phyloP scores from a whole-genome alignment of 2,113 vertebrate species.

The Laterallus jamaicensis region DNA sequence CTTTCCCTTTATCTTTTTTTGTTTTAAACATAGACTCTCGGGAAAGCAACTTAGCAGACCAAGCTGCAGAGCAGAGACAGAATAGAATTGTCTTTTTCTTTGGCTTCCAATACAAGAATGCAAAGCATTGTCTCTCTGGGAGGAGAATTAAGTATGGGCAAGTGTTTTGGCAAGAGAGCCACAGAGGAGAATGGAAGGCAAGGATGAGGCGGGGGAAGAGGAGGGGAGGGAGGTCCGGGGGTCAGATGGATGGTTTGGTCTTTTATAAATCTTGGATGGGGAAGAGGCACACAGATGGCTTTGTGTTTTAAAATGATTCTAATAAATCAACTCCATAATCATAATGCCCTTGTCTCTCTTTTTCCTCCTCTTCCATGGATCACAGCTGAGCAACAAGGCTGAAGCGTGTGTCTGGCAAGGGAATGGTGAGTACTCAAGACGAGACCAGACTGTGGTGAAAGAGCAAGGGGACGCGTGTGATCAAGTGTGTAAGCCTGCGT shows the following conservation, averaged over 20 bases:
- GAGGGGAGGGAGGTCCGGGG: conserved; percentile 33
- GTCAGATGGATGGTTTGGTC: conserved; percentile 64
- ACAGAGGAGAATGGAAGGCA: conserved; percentile 9
- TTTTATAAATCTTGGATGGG: conserved; percentile 69
- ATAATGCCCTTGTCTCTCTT: conserved; percentile 48
- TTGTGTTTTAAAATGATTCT: conserved; percentile 68
- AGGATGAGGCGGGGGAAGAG: conserved; percentile 6
- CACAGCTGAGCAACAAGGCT: conserved; percentile 34
- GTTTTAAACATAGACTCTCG: neutral
- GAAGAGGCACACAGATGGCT: conserved; percentile 71
- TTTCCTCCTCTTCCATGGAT: neutral
- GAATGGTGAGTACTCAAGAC: neutral
- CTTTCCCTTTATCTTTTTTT: conserved; percentile 39
- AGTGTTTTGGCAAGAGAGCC: conserved; percentile 60
- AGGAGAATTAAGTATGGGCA: conserved; percentile 49
- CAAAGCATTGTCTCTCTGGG: conserved; percentile 46
- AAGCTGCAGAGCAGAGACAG: conserved; percentile 43
- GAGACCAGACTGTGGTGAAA: neutral
- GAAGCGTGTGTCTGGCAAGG: neutral
- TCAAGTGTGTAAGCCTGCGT: neutral
- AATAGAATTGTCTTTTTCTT: conserved; percentile 19
- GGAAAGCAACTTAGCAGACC: conserved; percentile 51
- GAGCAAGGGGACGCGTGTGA: neutral
- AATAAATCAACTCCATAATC: conserved; percentile 70
- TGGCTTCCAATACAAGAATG: conserved; percentile 50